Conservation (phyloP, 2,888 invertebrate genomes). For the Abrostola triplasia region DNA sequence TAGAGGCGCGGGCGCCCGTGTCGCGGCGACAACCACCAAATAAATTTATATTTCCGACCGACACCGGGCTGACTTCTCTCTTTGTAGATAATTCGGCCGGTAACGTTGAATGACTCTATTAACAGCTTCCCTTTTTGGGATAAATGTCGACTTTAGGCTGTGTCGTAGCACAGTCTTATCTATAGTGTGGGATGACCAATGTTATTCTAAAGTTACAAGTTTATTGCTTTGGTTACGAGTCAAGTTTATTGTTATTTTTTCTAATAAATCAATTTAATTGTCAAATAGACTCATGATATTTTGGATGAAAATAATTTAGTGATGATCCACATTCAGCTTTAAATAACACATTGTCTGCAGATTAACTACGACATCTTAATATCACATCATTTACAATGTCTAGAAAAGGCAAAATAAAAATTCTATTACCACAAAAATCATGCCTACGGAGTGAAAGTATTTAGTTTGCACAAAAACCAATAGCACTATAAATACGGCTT, state of each 20-base stretch:
- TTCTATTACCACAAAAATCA: slow-evolving; percentile 2
- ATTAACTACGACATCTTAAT: background rate
- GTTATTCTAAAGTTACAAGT: slow-evolving; percentile 44
- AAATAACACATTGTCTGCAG: background rate
- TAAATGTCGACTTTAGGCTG: slow-evolving; percentile 83
- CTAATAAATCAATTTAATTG: slow-evolving; percentile 41
- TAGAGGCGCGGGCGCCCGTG: slow-evolving; percentile 87
- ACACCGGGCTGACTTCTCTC: slow-evolving; percentile 81
- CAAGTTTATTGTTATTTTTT: slow-evolving; percentile 14
- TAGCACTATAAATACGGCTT: slow-evolving; percentile 78
- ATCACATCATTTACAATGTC: slow-evolving; percentile 8
- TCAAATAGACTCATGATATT: slow-evolving; percentile 14
- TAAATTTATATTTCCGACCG: slow-evolving; percentile 88
- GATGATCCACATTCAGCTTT: slow-evolving; percentile 1
- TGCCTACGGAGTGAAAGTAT: slow-evolving; percentile 34
- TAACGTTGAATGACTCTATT: slow-evolving; percentile 89
- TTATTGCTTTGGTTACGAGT: slow-evolving; percentile 32
- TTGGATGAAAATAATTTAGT: slow-evolving; percentile 3
- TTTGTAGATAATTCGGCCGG: slow-evolving; percentile 88
- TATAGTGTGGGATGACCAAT: slow-evolving; percentile 67
- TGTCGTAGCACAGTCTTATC: slow-evolving; percentile 71
- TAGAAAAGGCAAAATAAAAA: background rate
- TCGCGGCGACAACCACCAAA: slow-evolving; percentile 84
- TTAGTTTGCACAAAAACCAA: slow-evolving; percentile 44
- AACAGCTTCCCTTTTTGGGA: slow-evolving; percentile 88